A percentile compares a stretch with the other conserved stretches of the same genome.
phyloP scores from a whole-genome alignment of 2,797 vertebrate genomes.

The Geotria australis region DNA sequence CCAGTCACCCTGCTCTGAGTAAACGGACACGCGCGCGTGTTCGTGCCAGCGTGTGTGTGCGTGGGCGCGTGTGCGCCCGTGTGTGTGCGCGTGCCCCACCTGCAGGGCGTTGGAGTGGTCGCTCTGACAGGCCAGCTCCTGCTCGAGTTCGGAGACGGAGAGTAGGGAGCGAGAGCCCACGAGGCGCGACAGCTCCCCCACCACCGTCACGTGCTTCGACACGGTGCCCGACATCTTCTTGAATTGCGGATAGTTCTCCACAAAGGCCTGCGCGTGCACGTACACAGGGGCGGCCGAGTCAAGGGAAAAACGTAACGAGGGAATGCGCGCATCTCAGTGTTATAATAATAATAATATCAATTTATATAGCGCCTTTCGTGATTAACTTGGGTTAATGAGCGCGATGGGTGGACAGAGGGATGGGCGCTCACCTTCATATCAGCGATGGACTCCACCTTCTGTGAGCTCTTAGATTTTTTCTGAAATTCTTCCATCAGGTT shows the following conservation, averaged over 20 bases:
- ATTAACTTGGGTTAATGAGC: too few relatives aligned
- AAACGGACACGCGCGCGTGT: too few relatives aligned
- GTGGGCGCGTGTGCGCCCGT: too few relatives aligned
- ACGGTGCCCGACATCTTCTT: conserved; percentile 94
- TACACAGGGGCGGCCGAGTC: background rate
- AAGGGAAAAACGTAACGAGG: too few relatives aligned
- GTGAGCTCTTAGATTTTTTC: conserved; percentile 64
- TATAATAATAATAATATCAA: too few relatives aligned
- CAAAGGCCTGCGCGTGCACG: conserved; percentile 32
- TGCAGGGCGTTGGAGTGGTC: conserved; percentile 68
- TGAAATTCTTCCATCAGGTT: conserved; percentile 97
- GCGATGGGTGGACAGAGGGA: too few relatives aligned
- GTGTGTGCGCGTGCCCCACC: conserved; percentile 11
- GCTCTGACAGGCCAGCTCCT: conserved; percentile 73
- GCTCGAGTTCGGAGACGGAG: conserved; percentile 77
- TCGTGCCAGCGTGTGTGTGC: too few relatives aligned
- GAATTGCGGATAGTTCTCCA: conserved; percentile 91
- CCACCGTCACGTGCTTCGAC: conserved; percentile 80
- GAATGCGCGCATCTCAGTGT: too few relatives aligned
- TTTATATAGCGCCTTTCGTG: too few relatives aligned
- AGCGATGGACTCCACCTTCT: conserved; percentile 67
- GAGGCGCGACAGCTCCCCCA: conserved; percentile 60
- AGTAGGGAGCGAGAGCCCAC: conserved; percentile 55
- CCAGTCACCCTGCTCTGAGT: too few relatives aligned
- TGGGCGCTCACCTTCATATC: conserved; percentile 52